A percentile compares a stretch with the other conserved stretches of the same genome.
Evolutionary conservation across 1,140 invertebrate species (phyloP).

Genomic region (Panagrolaimus sp.): DNA sequence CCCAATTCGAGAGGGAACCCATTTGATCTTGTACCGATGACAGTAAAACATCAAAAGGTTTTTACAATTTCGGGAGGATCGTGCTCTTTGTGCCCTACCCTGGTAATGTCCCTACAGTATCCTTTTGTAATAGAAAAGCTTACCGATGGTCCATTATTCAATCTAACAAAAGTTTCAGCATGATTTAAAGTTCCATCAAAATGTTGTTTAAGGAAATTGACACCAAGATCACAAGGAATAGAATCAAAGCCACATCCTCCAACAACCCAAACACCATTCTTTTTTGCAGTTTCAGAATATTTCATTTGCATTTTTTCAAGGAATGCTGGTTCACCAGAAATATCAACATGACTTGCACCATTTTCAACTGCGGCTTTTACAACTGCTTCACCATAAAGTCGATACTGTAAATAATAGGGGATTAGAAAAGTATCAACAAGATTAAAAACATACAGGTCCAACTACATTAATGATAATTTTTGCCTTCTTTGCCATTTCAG

Average conservation of each 20-base stretch:
- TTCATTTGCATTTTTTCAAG: constrained; percentile 73
- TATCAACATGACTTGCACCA: constrained; percentile 79
- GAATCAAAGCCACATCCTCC: constrained; percentile 82
- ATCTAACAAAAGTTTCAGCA: constrained; percentile 50
- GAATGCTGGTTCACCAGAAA: constrained; percentile 76
- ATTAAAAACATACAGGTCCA: too few species aligned
- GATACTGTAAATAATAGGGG: too few species aligned
- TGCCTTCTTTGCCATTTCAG: constrained; percentile 43
- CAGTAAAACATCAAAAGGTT: too few species aligned
- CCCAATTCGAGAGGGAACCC: too few species aligned
- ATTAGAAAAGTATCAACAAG: too few species aligned
- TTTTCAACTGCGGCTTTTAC: constrained; percentile 78
- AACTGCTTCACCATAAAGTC: constrained; percentile 81
- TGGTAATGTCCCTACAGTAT: too few species aligned
- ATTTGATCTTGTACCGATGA: too few species aligned
- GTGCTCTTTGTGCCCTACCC: too few species aligned
- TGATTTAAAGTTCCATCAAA: constrained; percentile 66
- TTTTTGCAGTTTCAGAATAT: constrained; percentile 72
- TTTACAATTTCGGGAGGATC: too few species aligned
- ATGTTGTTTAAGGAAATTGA: constrained; percentile 70
- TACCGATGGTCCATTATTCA: constrained; percentile 39
- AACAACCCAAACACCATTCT: constrained; percentile 75
- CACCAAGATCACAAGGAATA: constrained; percentile 75
- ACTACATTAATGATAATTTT: constrained; percentile 52
- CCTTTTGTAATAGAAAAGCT: too few species aligned